phyloP scores from a whole-genome alignment of 1,140 invertebrate species.

The Agrilus planipennis region DNA sequence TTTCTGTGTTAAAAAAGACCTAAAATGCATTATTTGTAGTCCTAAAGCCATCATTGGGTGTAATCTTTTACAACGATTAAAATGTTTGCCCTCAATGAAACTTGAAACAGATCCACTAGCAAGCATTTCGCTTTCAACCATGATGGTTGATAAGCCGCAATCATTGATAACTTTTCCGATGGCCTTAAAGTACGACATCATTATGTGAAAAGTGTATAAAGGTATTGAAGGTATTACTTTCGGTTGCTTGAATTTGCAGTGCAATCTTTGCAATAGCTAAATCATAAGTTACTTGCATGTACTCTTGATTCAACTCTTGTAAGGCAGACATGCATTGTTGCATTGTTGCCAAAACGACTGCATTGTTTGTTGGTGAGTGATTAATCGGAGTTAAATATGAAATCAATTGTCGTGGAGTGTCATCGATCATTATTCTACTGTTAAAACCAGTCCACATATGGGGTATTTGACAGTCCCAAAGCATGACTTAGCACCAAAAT shows the following conservation, averaged over 20 bases:
- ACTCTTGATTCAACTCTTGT: constrained; percentile 12
- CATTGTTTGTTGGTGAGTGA: constrained; percentile 22
- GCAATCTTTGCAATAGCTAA: constrained; percentile 34
- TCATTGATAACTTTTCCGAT: constrained; percentile 35
- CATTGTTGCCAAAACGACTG: constrained; percentile 23
- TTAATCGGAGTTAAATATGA: constrained; percentile 27
- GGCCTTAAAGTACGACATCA: constrained; percentile 38
- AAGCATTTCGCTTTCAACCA: constrained; percentile 32
- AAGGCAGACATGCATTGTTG: constrained; percentile 12
- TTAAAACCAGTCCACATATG: constrained; percentile 23
- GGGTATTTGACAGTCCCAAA: constrained; percentile 10
- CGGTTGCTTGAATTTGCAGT: constrained; percentile 29
- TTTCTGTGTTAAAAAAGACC: constrained; percentile 14
- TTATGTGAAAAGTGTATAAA: constrained; percentile 39
- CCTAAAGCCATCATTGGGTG: constrained; percentile 34
- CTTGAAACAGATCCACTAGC: constrained; percentile 35
- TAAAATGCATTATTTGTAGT: constrained; percentile 35
- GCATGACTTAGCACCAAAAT: constrained; percentile 6
- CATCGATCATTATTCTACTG: constrained; percentile 12
- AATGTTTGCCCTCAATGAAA: constrained; percentile 36
- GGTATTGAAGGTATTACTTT: constrained; percentile 31
- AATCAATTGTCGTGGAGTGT: constrained; percentile 15
- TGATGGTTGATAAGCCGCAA: constrained; percentile 33
- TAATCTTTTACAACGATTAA: constrained; percentile 37
- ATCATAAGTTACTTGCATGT: constrained; percentile 29